Conservation (phyloP, 2,797 vertebrate genomes). For the Trematomus bernacchii region DNA sequence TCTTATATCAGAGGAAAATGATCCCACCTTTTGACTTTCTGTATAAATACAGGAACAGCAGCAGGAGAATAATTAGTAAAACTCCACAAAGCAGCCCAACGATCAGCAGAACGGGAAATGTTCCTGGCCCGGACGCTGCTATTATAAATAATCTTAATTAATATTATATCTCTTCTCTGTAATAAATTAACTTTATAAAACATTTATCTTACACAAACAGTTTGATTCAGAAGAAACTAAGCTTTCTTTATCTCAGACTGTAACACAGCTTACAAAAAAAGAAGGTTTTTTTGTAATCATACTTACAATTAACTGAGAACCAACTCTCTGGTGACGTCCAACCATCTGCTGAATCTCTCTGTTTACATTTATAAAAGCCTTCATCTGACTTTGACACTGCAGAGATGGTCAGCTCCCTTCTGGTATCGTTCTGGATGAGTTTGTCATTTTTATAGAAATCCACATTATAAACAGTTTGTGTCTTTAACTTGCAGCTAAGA, state of each 20-base stretch:
- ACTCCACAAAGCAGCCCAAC: too few relatives aligned
- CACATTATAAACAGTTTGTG: background rate
- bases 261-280: too few relatives aligned
- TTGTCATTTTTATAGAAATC: constrained; percentile 53
- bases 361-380: constrained; percentile 61
- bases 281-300: too few relatives aligned
- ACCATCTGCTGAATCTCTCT: background rate
- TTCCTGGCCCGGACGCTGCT: too few relatives aligned
- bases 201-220: background rate
- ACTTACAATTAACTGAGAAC: constrained; percentile 48
- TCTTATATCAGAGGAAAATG: too few relatives aligned
- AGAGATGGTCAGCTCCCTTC: constrained; percentile 46
- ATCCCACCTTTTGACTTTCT: too few relatives aligned
- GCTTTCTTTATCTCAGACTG: too few relatives aligned
- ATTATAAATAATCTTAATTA: too few relatives aligned
- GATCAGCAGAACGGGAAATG: too few relatives aligned
- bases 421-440: constrained; percentile 28
- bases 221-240: background rate
- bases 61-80: too few relatives aligned
- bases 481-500: constrained; percentile 43
- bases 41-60: too few relatives aligned
- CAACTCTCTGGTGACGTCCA: constrained; percentile 46
- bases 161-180: background rate
- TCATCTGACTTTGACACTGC: constrained; percentile 55
- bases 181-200: too few relatives aligned